These are phyloP conservation scores for Siphonodentalium dalli DNA, from an alignment of 2,888 invertebrate species.

Conservation along the genomic window DNA sequence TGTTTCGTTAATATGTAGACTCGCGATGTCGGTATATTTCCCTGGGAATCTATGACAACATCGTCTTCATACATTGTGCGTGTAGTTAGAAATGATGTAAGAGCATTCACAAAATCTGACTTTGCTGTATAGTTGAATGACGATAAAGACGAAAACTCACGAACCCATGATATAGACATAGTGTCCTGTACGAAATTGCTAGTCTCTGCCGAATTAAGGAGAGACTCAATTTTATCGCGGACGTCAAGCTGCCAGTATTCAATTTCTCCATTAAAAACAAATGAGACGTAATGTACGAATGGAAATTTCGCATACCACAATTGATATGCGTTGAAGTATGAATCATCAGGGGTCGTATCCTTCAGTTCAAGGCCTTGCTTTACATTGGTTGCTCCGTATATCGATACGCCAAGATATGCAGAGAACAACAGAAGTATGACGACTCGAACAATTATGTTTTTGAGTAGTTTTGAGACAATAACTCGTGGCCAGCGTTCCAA, in stretches of 20 bases:
- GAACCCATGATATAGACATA: conserved; percentile 23
- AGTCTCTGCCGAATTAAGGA: conserved; percentile 5
- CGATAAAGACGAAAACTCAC: conserved; percentile 3
- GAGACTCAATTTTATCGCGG: conserved; percentile 5
- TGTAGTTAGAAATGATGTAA: conserved; percentile 9
- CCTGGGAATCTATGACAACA: conserved; percentile 25
- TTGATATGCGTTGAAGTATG: conserved; percentile 40
- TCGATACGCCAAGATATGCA: conserved; percentile 41
- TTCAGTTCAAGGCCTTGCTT: conserved; percentile 42
- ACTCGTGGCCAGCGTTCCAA: conserved; percentile 39
- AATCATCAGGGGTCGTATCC: conserved; percentile 40
- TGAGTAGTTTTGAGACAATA: conserved; percentile 33
- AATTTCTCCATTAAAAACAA: conserved; percentile 15
- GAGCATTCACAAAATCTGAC: conserved; percentile 9
- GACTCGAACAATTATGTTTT: conserved; percentile 26
- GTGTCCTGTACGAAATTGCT: conserved; percentile 13
- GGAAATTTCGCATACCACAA: conserved; percentile 22
- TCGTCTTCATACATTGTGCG: conserved; percentile 22
- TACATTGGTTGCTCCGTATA: conserved; percentile 42
- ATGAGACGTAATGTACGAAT: conserved; percentile 14
- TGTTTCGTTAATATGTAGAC: conserved; percentile 88
- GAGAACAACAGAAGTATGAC: conserved; percentile 35
- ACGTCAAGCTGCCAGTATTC: conserved; percentile 14
- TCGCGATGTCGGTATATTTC: conserved; percentile 77
- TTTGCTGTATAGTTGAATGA: conserved; percentile 13